Percentiles rank a stretch among this genome's conserved stretches.
phyloP scores from a whole-genome alignment of 2,888 invertebrate genomes.

The Chironomus tentans region DNA sequence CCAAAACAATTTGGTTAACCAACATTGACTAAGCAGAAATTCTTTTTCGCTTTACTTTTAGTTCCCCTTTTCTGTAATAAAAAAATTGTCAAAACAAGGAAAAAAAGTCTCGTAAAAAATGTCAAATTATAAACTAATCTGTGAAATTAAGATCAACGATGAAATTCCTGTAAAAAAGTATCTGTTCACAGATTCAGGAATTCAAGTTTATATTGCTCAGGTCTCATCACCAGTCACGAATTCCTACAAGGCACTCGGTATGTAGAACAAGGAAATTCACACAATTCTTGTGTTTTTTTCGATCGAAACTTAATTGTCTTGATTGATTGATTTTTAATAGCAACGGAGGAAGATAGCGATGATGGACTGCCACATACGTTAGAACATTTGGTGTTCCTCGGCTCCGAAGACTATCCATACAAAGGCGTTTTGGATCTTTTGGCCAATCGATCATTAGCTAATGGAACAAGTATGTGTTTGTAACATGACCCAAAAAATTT shows the following conservation, averaged over 20 bases:
- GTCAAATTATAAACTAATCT: constrained; percentile 29
- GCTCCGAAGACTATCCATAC: constrained; percentile 80
- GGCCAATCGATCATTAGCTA: constrained; percentile 81
- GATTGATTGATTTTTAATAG: constrained; percentile 35
- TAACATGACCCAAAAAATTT: constrained; percentile 37
- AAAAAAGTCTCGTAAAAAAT: constrained; percentile 21
- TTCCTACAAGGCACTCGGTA: constrained; percentile 80
- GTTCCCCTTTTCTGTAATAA: background rate
- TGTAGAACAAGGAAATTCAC: constrained; percentile 32
- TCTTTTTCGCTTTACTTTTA: background rate
- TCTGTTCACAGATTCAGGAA: constrained; percentile 65
- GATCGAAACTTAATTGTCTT: background rate
- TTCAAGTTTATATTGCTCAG: constrained; percentile 73
- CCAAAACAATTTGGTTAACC: no score
- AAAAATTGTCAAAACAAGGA: background rate
- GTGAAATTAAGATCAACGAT: constrained; percentile 55
- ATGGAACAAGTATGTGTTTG: constrained; percentile 83
- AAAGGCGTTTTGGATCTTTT: constrained; percentile 81
- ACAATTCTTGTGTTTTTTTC: constrained; percentile 26
- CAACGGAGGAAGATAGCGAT: constrained; percentile 84
- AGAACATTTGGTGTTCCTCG: constrained; percentile 85
- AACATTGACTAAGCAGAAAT: background rate
- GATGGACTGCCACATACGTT: constrained; percentile 89
- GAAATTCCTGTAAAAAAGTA: constrained; percentile 72
- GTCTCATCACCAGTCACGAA: constrained; percentile 86